phyloP scores from a whole-genome alignment of 2,888 invertebrate species.

The Toxonevra muliebris region DNA sequence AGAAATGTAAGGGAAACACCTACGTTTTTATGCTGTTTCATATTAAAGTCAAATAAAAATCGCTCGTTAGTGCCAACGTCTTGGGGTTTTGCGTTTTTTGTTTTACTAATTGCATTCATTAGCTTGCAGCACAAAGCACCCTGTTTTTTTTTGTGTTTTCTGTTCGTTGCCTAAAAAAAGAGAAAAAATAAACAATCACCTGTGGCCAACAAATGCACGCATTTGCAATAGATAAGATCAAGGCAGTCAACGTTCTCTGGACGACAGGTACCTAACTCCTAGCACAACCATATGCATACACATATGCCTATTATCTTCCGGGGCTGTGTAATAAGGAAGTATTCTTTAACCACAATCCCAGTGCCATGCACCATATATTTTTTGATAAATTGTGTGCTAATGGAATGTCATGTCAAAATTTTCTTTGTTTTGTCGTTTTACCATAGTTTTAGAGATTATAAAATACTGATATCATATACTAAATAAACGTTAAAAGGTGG shows the following conservation, averaged over 20 bases:
- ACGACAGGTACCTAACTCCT: neutral
- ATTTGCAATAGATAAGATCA: conserved; percentile 31
- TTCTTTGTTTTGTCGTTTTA: conserved; percentile 47
- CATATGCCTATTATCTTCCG: neutral
- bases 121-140: conserved; percentile 30
- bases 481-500: conserved; percentile 15
- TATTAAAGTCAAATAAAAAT: conserved; percentile 37
- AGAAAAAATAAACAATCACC: conserved; percentile 26
- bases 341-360: neutral
- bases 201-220: conserved; percentile 27
- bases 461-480: neutral
- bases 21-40: neutral
- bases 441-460: conserved; percentile 43
- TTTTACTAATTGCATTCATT: conserved; percentile 54
- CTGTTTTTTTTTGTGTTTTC: conserved; percentile 9
- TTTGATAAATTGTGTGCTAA: conserved; percentile 63
- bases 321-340: neutral
- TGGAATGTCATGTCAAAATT: conserved; percentile 62
- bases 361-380: conserved; percentile 31
- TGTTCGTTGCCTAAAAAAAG: conserved; percentile 6
- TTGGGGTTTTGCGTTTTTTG: neutral
- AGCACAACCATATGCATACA: neutral
- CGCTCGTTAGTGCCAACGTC: conserved; percentile 51
- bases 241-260: neutral
- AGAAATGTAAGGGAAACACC: neutral